These are phyloP conservation scores for Diplosoma virens DNA, from an alignment of 23 tunicate genomes.

Conservation along the genomic window DNA sequence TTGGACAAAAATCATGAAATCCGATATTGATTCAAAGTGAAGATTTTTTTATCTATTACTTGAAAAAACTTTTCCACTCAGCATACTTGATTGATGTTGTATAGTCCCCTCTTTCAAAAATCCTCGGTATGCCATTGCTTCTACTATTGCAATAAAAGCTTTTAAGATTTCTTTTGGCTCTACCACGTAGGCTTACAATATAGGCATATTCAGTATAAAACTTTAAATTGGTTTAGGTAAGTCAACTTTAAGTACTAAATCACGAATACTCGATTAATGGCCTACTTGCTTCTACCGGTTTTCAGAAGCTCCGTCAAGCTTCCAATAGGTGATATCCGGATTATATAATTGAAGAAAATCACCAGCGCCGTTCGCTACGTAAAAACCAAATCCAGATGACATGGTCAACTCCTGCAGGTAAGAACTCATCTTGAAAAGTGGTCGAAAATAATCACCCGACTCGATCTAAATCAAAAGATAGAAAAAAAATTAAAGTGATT, in stretches of 20 bases:
- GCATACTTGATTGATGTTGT: too few species aligned
- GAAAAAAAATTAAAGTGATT: too few species aligned
- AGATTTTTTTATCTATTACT: too few species aligned
- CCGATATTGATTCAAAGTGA: too few species aligned
- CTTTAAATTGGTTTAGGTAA: too few species aligned
- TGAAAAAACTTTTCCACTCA: too few species aligned
- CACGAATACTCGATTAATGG: not conserved
- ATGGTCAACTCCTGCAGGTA: slow-evolving; percentile 37
- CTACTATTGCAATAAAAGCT: too few species aligned
- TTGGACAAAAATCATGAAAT: too few species aligned
- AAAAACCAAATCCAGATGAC: slow-evolving; percentile 64
- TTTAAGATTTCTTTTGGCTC: not conserved
- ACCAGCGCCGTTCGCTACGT: slow-evolving; percentile 54
- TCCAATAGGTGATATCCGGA: slow-evolving; percentile 57
- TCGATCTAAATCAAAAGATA: slow-evolving; percentile 39
- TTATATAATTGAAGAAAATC: slow-evolving; percentile 48
- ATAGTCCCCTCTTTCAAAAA: too few species aligned
- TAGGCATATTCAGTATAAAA: too few species aligned
- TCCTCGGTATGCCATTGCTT: too few species aligned
- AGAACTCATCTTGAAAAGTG: slow-evolving; percentile 24
- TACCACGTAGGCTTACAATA: not conserved
- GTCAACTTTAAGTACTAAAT: too few species aligned
- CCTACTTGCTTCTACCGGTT: not conserved
- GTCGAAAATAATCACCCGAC: slow-evolving; percentile 35
- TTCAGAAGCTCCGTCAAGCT: not conserved